phyloP scores from a whole-genome alignment of 2,797 vertebrate species.

The Cottoperca gobio region DNA sequence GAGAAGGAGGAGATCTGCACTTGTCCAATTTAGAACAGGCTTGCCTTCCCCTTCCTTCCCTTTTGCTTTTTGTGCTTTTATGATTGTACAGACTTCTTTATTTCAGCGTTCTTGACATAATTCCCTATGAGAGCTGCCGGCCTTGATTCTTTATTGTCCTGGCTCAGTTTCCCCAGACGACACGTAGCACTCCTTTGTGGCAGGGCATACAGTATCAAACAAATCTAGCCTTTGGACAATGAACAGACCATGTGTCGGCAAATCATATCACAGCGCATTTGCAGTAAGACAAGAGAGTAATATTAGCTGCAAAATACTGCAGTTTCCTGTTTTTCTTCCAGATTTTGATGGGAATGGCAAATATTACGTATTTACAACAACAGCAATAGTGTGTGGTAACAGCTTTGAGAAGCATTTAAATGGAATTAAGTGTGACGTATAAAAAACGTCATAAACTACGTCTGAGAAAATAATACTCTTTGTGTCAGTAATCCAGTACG shows the following conservation, averaged over 20 bases:
- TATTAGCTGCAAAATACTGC: not conserved
- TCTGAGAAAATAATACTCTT: conserved; percentile 39
- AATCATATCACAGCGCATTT: not conserved
- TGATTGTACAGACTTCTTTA: conserved; percentile 32
- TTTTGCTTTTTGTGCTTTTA: conserved; percentile 26
- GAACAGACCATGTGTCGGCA: not conserved
- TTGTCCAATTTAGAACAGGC: conserved; percentile 32
- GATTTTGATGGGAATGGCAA: not conserved
- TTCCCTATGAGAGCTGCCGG: conserved; percentile 9
- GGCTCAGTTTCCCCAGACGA: conserved; percentile 11
- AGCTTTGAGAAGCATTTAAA: conserved; percentile 11
- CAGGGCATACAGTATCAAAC: conserved; percentile 5
- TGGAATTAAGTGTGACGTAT: conserved; percentile 14
- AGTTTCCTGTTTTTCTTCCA: not conserved
- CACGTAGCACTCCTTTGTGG: conserved; percentile 7
- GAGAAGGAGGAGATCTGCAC: conserved; percentile 21
- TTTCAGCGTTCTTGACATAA: conserved; percentile 32
- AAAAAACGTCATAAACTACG: conserved; percentile 14
- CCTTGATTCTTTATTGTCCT: conserved; percentile 18
- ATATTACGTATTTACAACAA: not conserved
- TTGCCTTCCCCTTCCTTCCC: conserved; percentile 3
- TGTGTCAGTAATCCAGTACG: conserved; percentile 49
- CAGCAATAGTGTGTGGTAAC: not conserved
- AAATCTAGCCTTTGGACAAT: not conserved
- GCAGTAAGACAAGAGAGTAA: not conserved